phyloP scores from a whole-genome alignment of 2,113 vertebrate species.

The Urocolius indicus region DNA sequence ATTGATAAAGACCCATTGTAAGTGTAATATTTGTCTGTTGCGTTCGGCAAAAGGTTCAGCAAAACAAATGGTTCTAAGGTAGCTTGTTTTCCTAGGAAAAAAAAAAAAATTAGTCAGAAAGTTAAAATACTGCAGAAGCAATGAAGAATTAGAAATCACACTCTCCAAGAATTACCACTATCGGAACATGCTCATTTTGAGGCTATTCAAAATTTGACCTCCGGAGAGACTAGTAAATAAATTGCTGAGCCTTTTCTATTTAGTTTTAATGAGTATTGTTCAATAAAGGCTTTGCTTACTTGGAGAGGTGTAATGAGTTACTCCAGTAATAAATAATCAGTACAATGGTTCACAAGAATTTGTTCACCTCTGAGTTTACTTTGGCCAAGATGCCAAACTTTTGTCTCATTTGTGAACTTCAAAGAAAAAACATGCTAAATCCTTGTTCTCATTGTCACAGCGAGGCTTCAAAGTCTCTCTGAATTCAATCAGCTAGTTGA shows the following conservation, averaged over 20 bases:
- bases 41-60: conserved; percentile 88
- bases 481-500: neutral
- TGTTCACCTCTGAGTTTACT: neutral
- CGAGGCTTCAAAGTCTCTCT: neutral
- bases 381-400: neutral
- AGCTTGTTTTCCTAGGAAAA: conserved; percentile 85
- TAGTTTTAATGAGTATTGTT: neutral
- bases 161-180: neutral
- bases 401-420: neutral
- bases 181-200: neutral
- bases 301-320: neutral
- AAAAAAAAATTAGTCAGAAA: neutral
- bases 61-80: conserved; percentile 83
- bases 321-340: neutral
- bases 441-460: neutral
- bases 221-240: neutral
- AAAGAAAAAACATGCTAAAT: neutral
- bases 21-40: conserved; percentile 92
- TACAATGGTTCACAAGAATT: neutral
- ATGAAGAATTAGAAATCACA: neutral
- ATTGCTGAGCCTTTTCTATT: neutral
- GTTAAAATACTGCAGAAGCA: neutral
- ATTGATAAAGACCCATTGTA: conserved; percentile 94
- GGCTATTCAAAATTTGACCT: neutral
- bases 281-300: neutral